phyloP scores from a whole-genome alignment of 2,888 invertebrate genomes.

The Miltochrista miniata region DNA sequence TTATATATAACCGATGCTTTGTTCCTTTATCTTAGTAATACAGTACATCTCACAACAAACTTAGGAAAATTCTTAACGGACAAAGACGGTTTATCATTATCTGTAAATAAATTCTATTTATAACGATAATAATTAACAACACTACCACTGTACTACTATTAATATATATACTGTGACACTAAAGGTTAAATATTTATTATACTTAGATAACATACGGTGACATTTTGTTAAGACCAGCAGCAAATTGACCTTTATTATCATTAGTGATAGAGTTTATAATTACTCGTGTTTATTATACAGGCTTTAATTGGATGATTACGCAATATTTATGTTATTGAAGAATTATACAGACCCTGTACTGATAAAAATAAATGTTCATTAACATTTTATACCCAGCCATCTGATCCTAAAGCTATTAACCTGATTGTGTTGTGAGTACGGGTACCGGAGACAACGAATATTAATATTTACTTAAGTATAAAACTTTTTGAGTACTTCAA shows the following conservation, averaged over 20 bases:
- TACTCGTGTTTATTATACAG: too few species aligned
- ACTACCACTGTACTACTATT: neutral
- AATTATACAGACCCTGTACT: too few species aligned
- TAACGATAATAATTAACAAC: constrained; percentile 30
- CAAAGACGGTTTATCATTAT: constrained; percentile 21
- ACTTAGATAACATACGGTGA: constrained; percentile 22
- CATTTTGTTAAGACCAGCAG: constrained; percentile 5
- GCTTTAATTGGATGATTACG: neutral
- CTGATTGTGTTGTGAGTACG: too few species aligned
- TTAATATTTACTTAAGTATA: too few species aligned
- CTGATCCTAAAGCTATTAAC: too few species aligned
- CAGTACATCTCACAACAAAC: constrained; percentile 7
- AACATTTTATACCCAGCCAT: too few species aligned
- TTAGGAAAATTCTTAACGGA: constrained; percentile 23
- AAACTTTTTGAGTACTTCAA: too few species aligned
- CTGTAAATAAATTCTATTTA: constrained; percentile 35
- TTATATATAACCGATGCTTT: constrained; percentile 2
- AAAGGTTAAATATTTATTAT: constrained; percentile 13
- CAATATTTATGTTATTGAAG: neutral
- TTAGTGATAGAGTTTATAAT: too few species aligned
- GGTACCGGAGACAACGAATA: too few species aligned
- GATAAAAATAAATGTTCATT: too few species aligned
- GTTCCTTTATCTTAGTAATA: constrained; percentile 9
- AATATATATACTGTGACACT: too few species aligned
- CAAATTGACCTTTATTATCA: too few species aligned